These are phyloP conservation scores for Pygathrix nemaeus DNA, from an alignment of 2,113 vertebrate species.

Conservation along the genomic window DNA sequence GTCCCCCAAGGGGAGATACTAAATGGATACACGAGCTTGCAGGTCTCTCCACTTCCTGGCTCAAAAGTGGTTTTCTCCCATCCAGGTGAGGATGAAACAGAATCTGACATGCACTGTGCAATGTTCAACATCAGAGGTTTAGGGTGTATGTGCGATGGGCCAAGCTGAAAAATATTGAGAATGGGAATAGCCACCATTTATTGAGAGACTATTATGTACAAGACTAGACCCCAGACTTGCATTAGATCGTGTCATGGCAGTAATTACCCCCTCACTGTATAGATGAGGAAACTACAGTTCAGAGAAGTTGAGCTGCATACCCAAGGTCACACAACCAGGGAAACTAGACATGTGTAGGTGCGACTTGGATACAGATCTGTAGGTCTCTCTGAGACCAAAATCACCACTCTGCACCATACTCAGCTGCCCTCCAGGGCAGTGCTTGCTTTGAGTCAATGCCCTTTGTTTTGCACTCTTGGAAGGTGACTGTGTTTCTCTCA, in stretches of 20 bases:
- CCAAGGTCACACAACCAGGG: background rate
- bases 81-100: background rate
- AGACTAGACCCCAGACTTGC: background rate
- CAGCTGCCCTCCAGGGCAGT: no score
- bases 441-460: fast-evolving
- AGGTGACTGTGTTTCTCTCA: background rate
- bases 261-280: fast-evolving
- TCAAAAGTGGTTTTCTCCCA: background rate
- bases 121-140: fast-evolving
- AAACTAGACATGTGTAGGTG: background rate
- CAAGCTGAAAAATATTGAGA: background rate
- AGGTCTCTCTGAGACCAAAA: background rate
- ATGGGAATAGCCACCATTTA: background rate
- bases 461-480: background rate
- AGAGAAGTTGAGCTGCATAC: background rate
- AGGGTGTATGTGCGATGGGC: fast-evolving
- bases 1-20: constrained; percentile 50
- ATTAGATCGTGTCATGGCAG: fast-evolving
- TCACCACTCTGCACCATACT: background rate
- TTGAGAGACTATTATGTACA: background rate
- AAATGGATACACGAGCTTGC: background rate
- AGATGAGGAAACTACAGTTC: background rate
- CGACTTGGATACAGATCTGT: background rate
- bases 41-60: constrained; percentile 27
- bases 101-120: background rate